Conservation (phyloP, 2,888 invertebrate species). For the Patella caerulea region DNA sequence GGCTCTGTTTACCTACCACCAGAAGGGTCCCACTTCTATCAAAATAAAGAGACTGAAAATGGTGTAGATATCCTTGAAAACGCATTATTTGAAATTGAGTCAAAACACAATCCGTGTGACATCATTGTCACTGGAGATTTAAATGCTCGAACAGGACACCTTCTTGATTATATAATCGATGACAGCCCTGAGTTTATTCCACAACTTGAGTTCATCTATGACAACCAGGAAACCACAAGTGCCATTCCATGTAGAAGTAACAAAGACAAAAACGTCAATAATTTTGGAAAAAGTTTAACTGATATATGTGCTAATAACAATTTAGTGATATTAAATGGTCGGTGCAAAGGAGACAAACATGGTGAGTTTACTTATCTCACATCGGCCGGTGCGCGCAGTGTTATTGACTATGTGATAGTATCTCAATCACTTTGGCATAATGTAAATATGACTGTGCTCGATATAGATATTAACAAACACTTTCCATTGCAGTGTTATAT, state of each 20-base stretch:
- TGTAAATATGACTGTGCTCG: no score
- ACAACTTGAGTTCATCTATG: neutral
- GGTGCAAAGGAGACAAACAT: neutral
- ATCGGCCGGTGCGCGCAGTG: neutral
- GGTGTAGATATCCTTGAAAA: neutral
- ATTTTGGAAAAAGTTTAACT: neutral
- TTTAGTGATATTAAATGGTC: neutral
- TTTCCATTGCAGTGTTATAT: no score
- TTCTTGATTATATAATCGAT: neutral
- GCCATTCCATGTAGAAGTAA: neutral
- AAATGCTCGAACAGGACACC: neutral
- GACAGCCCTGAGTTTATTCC: neutral
- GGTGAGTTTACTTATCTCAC: neutral
- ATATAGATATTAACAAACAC: no score
- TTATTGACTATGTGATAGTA: neutral
- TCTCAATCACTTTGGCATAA: no score
- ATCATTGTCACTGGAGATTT: neutral
- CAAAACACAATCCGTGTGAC: neutral
- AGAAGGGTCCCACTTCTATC: neutral
- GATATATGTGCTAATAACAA: neutral
- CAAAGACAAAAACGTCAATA: neutral
- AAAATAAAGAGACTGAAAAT: neutral
- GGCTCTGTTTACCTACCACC: slow-evolving; percentile 1
- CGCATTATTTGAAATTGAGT: neutral
- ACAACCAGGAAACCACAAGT: neutral